Evolutionary conservation across 2,797 vertebrate species (phyloP).

Genomic region (Poeciliopsis paucimaculata): DNA sequence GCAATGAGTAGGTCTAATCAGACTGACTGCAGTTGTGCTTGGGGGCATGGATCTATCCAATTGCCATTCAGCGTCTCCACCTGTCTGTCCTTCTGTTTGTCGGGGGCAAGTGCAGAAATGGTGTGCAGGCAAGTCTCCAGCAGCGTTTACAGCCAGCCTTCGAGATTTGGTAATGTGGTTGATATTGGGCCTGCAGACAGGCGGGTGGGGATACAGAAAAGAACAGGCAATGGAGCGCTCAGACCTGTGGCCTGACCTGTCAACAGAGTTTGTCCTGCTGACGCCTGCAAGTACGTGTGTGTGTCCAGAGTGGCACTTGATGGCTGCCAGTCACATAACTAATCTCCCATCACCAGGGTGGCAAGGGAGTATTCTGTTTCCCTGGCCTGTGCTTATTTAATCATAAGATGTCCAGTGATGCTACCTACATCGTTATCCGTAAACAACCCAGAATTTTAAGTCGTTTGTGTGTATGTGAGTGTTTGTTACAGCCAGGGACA

Average conservation of each 20-base stretch:
- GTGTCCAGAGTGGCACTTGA: conserved; percentile 59
- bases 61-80: conserved; percentile 64
- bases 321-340: conserved; percentile 75
- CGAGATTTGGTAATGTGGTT: conserved; percentile 48
- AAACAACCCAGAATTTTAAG: conserved; percentile 50
- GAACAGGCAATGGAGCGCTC: conserved; percentile 61
- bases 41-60: conserved; percentile 60
- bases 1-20: conserved; percentile 69
- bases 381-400: conserved; percentile 66
- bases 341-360: conserved; percentile 72
- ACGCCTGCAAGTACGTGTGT: conserved; percentile 56
- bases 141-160: conserved; percentile 23
- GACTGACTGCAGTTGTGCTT: conserved; percentile 70
- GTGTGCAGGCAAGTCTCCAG: conserved; percentile 32
- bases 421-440: conserved; percentile 57
- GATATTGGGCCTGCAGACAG: conserved; percentile 43
- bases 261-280: conserved; percentile 68
- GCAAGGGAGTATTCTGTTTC: conserved; percentile 63
- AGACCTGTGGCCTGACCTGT: conserved; percentile 74
- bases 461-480: conserved; percentile 28
- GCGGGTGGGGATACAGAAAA: conserved; percentile 53
- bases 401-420: conserved; percentile 64
- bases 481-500: conserved; percentile 26
- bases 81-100: conserved; percentile 57
- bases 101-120: conserved; percentile 40